phyloP scores from a whole-genome alignment of 2,797 vertebrate species.

The Sebastes wilsoni region DNA sequence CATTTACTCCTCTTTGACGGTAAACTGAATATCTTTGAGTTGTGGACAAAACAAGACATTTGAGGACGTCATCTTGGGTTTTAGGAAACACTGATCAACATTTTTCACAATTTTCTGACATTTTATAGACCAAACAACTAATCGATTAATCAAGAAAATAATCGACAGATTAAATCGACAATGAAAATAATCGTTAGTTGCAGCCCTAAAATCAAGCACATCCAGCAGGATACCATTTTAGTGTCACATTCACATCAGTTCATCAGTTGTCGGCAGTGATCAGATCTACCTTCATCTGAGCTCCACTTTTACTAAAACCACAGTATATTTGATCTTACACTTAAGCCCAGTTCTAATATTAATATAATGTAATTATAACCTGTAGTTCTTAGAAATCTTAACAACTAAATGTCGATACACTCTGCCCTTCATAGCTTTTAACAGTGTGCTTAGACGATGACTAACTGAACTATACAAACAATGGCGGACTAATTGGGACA shows the following conservation, averaged over 20 bases:
- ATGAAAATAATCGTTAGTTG: no score
- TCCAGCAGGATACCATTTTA: not conserved
- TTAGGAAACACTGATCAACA: no score
- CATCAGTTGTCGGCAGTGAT: not conserved
- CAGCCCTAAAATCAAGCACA: not conserved
- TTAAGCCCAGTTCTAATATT: not conserved
- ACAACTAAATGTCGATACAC: not conserved
- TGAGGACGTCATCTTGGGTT: no score
- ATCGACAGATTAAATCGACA: no score
- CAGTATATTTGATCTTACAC: not conserved
- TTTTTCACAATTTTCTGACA: no score
- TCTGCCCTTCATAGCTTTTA: not conserved
- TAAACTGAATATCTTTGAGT: no score
- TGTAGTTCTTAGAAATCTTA: not conserved
- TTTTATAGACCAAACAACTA: no score
- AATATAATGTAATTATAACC: no score
- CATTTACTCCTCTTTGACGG: accelerated
- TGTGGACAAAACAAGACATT: no score
- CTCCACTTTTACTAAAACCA: not conserved
- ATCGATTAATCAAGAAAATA: no score
- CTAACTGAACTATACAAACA: not conserved
- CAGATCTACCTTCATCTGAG: not conserved
- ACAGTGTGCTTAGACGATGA: not conserved
- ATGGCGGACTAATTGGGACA: not conserved
- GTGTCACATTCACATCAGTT: not conserved